These are phyloP conservation scores for Dryas iulia DNA, from an alignment of 1,140 invertebrate species.

Conservation along the genomic window DNA sequence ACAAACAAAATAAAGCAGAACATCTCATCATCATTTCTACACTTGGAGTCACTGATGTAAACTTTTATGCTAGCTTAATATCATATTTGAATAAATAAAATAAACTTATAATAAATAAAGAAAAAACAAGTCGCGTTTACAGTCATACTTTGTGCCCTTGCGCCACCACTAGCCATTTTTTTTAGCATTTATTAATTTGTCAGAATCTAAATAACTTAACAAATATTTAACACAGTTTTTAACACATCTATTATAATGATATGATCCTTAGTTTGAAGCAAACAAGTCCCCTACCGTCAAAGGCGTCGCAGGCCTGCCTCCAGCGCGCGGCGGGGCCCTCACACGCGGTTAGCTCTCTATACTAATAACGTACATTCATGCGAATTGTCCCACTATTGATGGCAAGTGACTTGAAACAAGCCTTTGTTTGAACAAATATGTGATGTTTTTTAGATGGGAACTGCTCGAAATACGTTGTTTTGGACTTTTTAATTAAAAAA, in stretches of 20 bases:
- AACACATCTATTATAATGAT: too few species aligned
- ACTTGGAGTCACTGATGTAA: too few species aligned
- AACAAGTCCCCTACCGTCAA: background rate
- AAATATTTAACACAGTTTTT: too few species aligned
- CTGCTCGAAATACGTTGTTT: background rate
- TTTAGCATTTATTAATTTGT: background rate
- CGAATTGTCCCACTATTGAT: conserved; percentile 5
- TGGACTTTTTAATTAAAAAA: background rate
- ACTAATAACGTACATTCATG: conserved; percentile 2
- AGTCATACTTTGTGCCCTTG: too few species aligned
- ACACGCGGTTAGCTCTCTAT: conserved; percentile 17
- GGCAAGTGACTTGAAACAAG: background rate
- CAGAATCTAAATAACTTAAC: background rate
- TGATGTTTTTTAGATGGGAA: background rate
- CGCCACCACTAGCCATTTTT: too few species aligned
- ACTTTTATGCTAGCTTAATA: too few species aligned
- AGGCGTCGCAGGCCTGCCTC: background rate
- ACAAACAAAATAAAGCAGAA: too few species aligned
- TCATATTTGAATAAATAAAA: too few species aligned
- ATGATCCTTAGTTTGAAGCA: background rate
- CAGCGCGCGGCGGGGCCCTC: background rate
- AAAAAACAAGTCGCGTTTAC: too few species aligned
- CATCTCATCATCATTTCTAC: too few species aligned
- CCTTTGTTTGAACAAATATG: background rate
- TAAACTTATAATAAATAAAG: too few species aligned